phyloP scores from a whole-genome alignment of 2,113 vertebrate genomes.

The Myodes glareolus region DNA sequence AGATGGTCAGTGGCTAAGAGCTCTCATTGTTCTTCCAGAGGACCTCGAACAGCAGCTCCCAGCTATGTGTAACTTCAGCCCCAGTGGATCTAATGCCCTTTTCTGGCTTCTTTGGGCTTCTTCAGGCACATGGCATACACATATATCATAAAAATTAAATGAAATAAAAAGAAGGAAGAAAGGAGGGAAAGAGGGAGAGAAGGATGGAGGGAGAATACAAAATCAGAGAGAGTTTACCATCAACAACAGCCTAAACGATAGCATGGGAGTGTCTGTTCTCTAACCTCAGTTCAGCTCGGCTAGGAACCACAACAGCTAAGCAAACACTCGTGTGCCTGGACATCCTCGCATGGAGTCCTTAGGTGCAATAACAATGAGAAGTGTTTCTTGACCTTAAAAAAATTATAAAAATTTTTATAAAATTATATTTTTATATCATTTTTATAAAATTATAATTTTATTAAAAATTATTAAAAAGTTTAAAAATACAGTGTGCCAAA shows the following conservation, averaged over 20 bases:
- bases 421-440: no score
- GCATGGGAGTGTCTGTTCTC: not conserved
- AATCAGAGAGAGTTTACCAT: not conserved
- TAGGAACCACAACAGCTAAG: not conserved
- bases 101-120: not conserved
- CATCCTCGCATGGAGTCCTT: not conserved
- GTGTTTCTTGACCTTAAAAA: not conserved
- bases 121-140: not conserved
- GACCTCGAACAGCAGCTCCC: not conserved
- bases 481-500: not conserved
- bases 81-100: not conserved
- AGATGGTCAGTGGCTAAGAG: not conserved
- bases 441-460: no score
- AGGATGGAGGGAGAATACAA: not conserved
- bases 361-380: slow-evolving; percentile 36
- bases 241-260: not conserved
- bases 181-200: not conserved
- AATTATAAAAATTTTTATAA: no score
- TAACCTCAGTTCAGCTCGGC: not conserved
- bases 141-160: not conserved
- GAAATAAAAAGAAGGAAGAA: not conserved
- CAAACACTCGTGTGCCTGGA: not conserved
- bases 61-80: not conserved
- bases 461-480: no score
- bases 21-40: not conserved